Evolutionary conservation across 2,113 vertebrate species (phyloP).

Genomic region (Limnothrissa miodon): DNA sequence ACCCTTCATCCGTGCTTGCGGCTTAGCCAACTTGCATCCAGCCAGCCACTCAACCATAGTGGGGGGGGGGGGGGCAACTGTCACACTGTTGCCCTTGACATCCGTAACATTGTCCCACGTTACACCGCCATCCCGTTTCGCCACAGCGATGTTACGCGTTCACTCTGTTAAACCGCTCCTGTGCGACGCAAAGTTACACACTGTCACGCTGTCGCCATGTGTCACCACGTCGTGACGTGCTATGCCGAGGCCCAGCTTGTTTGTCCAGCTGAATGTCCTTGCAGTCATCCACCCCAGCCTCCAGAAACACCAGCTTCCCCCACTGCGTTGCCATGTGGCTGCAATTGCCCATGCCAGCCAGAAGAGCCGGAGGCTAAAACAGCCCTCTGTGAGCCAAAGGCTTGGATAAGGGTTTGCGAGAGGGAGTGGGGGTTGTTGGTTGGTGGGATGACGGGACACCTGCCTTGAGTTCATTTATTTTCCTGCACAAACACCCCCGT

Average conservation of each 20-base stretch:
- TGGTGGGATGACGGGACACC: conserved; percentile 62
- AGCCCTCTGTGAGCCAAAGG: conserved; percentile 43
- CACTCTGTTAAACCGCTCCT: too few species aligned
- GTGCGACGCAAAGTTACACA: too few species aligned
- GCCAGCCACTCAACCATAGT: background rate
- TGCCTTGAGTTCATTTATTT: conserved; percentile 55
- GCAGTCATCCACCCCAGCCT: background rate
- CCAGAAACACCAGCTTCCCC: conserved; percentile 23
- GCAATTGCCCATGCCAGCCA: conserved; percentile 51
- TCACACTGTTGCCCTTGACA: too few species aligned
- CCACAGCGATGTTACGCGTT: too few species aligned
- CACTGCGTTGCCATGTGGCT: conserved; percentile 51
- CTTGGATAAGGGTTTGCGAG: conserved; percentile 40
- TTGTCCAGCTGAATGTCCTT: background rate
- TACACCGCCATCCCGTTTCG: background rate
- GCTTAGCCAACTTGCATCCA: background rate
- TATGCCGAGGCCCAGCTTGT: background rate
- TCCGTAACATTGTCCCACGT: background rate
- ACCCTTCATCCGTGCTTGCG: background rate
- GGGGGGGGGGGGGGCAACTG: too few species aligned
- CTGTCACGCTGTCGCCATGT: too few species aligned
- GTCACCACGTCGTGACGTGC: too few species aligned
- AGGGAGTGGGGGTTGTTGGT: conserved; percentile 20
- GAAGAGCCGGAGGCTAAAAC: conserved; percentile 36
- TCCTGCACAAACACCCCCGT: conserved; percentile 55